A percentile compares a stretch with the other conserved stretches of the same genome.
phyloP scores from a whole-genome alignment of 2,888 invertebrate species.

The Amphipyra berbera region DNA sequence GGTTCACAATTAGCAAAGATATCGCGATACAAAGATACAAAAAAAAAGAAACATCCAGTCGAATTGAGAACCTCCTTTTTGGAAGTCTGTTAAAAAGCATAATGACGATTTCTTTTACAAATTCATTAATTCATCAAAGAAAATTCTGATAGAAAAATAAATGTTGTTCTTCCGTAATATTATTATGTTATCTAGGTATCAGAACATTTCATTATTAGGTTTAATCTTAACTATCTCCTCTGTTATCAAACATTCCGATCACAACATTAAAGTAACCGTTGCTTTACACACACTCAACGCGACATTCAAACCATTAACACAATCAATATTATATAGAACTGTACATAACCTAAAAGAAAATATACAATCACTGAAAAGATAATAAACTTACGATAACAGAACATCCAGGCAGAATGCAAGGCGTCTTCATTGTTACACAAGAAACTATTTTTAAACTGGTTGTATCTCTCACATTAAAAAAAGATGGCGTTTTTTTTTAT shows the following conservation, averaged over 20 bases:
- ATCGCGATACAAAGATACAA: too few species aligned
- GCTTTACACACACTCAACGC: not conserved
- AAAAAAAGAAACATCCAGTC: too few species aligned
- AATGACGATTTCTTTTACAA: too few species aligned
- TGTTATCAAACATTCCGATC: not conserved
- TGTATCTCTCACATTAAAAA: slow-evolving; percentile 19
- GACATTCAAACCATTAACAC: not conserved
- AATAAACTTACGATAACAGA: slow-evolving; percentile 73
- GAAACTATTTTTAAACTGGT: slow-evolving; percentile 17
- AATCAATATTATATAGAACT: not conserved
- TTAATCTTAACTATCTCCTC: not conserved
- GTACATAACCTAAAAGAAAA: slow-evolving; percentile 16
- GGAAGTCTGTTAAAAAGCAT: too few species aligned
- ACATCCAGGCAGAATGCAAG: slow-evolving; percentile 81
- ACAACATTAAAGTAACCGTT: not conserved
- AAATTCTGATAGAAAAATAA: too few species aligned
- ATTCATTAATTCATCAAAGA: too few species aligned
- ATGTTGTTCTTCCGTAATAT: too few species aligned
- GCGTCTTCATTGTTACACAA: slow-evolving; percentile 71
- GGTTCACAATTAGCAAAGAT: too few species aligned
- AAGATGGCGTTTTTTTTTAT: slow-evolving; percentile 58
- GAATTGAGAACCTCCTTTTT: too few species aligned
- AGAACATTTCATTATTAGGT: too few species aligned
- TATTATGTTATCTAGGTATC: too few species aligned
- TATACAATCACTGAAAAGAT: slow-evolving; percentile 18